Conservation (phyloP, 2,797 vertebrate species). For the Bucorvus abyssinicus region DNA sequence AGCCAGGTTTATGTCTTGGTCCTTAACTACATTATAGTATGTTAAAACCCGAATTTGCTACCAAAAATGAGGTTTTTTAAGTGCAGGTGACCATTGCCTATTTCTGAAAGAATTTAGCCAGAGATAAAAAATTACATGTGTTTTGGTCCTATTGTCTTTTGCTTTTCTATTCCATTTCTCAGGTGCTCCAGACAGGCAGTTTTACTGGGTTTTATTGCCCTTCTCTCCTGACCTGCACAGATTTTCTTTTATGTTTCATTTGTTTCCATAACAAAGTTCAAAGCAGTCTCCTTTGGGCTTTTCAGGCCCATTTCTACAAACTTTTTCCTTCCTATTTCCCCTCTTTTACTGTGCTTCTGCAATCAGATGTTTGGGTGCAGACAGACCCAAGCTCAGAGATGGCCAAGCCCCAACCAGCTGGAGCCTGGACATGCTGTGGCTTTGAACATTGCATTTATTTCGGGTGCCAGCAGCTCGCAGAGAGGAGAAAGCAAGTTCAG, state of each 20-base stretch:
- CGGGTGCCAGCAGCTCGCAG: accelerated
- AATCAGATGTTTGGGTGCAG: accelerated
- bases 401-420: accelerated
- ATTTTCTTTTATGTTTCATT: neutral
- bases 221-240: neutral
- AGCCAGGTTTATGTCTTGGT: neutral
- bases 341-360: accelerated
- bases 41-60: neutral
- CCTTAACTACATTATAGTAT: neutral
- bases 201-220: accelerated
- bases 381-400: neutral
- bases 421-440: accelerated
- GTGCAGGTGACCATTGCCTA: neutral
- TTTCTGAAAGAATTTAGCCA: neutral
- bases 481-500: neutral
- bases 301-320: neutral
- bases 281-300: neutral
- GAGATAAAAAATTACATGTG: neutral
- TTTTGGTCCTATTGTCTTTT: neutral
- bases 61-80: neutral
- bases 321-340: neutral
- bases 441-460: neutral
- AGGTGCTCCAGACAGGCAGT: neutral
- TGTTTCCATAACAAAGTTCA: neutral
- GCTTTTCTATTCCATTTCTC: neutral